Percentiles rank a stretch among this genome's conserved stretches.
Conservation (phyloP, 2,797 vertebrate species). For the Otolemur crassicaudatus region DNA sequence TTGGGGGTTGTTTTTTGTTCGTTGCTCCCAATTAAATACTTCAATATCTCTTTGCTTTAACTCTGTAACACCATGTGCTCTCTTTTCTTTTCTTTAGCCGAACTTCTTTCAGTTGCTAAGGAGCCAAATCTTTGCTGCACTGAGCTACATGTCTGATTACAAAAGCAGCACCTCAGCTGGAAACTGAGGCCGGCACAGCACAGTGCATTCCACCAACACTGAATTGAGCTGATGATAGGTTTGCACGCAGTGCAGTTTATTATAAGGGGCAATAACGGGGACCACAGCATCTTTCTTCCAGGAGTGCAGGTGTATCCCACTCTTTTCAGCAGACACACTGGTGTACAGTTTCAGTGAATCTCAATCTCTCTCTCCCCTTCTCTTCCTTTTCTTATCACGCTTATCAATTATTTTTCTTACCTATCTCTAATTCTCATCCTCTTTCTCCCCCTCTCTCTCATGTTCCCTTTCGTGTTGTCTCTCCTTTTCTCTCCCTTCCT, state of each 20-base stretch:
- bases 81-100: slow-evolving; percentile 14
- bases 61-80: neutral
- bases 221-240: neutral
- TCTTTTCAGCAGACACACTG: neutral
- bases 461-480: neutral
- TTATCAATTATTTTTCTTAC: neutral
- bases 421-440: neutral
- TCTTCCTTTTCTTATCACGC: neutral
- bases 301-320: neutral
- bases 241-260: neutral
- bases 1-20: slow-evolving; percentile 28
- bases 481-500: neutral
- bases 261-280: neutral
- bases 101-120: slow-evolving; percentile 41
- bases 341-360: neutral
- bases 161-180: slow-evolving; percentile 8
- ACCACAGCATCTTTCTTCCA: neutral
- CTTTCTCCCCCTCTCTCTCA: neutral
- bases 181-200: neutral
- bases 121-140: neutral
- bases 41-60: slow-evolving; percentile 32
- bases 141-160: neutral
- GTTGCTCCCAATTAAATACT: slow-evolving; percentile 53
- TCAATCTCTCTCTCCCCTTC: neutral
- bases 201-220: neutral